Base-by-base conservation (phyloP, 2,797 vertebrate species). In the Chiloscyllium punctatum region DNA sequence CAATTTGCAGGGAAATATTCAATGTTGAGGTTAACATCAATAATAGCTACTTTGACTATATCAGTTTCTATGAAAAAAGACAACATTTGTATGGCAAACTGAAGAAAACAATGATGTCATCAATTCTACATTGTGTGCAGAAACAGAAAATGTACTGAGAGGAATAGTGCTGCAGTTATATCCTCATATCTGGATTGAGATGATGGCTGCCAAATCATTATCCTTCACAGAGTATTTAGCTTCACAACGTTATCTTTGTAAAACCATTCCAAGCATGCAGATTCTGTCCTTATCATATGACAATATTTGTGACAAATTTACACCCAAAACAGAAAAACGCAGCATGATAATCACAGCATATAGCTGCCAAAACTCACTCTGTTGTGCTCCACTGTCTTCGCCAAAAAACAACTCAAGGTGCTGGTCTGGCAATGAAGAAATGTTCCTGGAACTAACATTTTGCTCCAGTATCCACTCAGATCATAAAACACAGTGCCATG, bases 271-370 rank as follows among this genome's bases (percentile, higher is more conserved):
- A 91, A 91, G 57, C 53, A 66, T n/a, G 88, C 88, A 66, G 88
- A 91, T 91, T 91, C 30, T 91, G 88, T 91, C 30, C 88, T 91
- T 91, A n/a, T 91, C 57, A 87, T 87, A 51, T 57, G 62, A 91
- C 88, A 91, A 91, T 91, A 91, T 91, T 91, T 91, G 88, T 91
- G 57, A 91, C 88, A 91, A 91, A 91, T 91, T 91, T 91, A 91
- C 88, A 91, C 88, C 88, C 57, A 91, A 66, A 91, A 30, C 88
- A 91, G 88, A 91, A 91, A 91, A 66, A 62, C 57, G 53, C 88
- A 91, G 88, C 88, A 91, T 57, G 87, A 90, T 90, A 90, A 90
- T 90, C 87, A 90, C 87, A 90, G 57, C 88, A n/a, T n/a, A n/a
- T 66, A 66, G 57, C 88, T 91, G 88, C 88, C 88, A 91, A 91